Evolutionary conservation across 1,140 invertebrate genomes (phyloP).

Genomic region (Spodoptera frugiperda): DNA sequence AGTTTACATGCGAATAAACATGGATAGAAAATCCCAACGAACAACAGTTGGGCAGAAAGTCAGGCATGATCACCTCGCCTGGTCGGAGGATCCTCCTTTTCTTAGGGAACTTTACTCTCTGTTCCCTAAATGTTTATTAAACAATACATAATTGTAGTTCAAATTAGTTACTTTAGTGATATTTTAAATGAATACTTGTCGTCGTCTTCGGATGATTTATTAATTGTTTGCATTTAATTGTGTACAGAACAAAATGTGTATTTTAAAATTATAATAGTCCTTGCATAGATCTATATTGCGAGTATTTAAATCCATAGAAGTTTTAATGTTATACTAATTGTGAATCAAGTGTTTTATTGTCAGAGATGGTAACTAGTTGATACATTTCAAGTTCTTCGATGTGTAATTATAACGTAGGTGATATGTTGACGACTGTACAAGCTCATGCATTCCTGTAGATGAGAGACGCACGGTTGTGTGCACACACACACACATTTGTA

Average conservation of each 20-base stretch:
- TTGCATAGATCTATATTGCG: not conserved
- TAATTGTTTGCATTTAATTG: slow-evolving; percentile 49
- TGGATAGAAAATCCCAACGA: too few relatives aligned
- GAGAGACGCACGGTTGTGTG: slow-evolving; percentile 62
- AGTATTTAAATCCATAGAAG: slow-evolving; percentile 23
- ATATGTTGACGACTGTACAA: slow-evolving; percentile 54
- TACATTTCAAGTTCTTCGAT: slow-evolving; percentile 9
- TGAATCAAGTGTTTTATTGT: slow-evolving; percentile 34
- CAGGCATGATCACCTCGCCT: too few relatives aligned
- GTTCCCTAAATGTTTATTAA: slow-evolving; percentile 68
- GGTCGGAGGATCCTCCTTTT: too few relatives aligned
- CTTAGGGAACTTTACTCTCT: too few relatives aligned
- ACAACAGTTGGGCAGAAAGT: too few relatives aligned
- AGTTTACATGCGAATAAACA: too few relatives aligned
- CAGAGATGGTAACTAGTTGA: slow-evolving; percentile 11
- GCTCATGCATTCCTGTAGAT: slow-evolving; percentile 73
- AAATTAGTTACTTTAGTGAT: slow-evolving; percentile 78
- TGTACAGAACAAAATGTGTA: slow-evolving; percentile 42
- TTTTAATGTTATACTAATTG: slow-evolving; percentile 23
- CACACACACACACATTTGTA: slow-evolving; percentile 59
- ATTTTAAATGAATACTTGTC: slow-evolving; percentile 63
- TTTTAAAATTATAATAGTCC: slow-evolving; percentile 34
- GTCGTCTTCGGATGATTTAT: slow-evolving; percentile 62
- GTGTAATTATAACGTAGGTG: slow-evolving; percentile 15
- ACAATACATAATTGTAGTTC: slow-evolving; percentile 77